Conservation (phyloP, 2,797 vertebrate genomes). For the Mus minutoides region DNA sequence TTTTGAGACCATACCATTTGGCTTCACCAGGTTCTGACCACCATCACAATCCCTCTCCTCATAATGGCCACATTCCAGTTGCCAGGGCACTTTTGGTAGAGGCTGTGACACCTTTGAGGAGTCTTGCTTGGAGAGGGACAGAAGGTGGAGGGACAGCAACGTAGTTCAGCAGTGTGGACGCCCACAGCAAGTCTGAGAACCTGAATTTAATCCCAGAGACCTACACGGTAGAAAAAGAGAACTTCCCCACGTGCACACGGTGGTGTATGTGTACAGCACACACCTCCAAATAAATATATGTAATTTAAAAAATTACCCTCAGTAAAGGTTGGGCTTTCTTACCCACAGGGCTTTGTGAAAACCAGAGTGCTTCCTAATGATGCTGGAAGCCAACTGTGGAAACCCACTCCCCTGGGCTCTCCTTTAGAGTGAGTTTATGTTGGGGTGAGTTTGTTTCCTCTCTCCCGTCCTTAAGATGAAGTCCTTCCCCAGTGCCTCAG, state of each 20-base stretch:
- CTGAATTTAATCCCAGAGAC: neutral
- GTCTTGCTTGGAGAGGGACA: neutral
- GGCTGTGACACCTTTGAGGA: neutral
- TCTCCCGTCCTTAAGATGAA: neutral
- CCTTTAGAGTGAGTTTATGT: constrained; percentile 14
- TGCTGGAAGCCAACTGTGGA: neutral
- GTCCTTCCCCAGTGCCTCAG: neutral
- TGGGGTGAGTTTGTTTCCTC: neutral
- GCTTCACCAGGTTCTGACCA: constrained; percentile 19
- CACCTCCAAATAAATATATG: neutral
- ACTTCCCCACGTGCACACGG: too few species aligned
- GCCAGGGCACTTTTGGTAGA: constrained; percentile 52
- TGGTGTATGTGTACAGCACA: too few species aligned
- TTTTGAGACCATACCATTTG: constrained; percentile 50
- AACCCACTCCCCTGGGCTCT: neutral
- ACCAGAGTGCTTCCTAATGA: neutral
- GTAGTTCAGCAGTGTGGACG: neutral
- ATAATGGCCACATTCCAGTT: constrained; percentile 67
- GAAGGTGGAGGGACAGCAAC: too few species aligned
- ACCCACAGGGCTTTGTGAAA: neutral
- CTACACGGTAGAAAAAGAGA: neutral
- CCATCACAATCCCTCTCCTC: constrained; percentile 67
- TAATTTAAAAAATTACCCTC: neutral
- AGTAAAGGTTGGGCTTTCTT: neutral
- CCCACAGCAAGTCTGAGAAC: neutral